These are phyloP conservation scores for Ophion slaviceki DNA, from an alignment of 2,888 invertebrate genomes.

Conservation along the genomic window DNA sequence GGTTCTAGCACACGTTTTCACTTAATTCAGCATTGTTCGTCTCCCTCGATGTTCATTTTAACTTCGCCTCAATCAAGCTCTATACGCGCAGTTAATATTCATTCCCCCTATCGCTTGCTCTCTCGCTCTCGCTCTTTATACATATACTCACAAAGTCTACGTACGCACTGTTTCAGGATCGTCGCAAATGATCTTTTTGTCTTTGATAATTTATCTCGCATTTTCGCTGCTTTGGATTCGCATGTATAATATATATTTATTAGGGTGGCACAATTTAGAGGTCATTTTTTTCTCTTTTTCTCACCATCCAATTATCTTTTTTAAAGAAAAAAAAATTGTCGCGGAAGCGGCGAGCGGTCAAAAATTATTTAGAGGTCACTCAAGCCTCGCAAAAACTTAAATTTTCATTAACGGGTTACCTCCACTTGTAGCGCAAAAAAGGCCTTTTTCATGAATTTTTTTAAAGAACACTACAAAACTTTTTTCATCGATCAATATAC, in stretches of 20 bases:
- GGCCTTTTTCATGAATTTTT: too few species aligned
- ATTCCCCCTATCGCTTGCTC: conserved; percentile 4
- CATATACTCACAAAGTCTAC: conserved; percentile 31
- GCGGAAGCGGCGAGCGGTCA: too few species aligned
- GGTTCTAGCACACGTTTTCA: conserved; percentile 29
- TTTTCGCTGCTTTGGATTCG: not conserved
- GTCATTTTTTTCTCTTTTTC: too few species aligned
- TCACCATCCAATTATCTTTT: too few species aligned
- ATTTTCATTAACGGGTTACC: too few species aligned
- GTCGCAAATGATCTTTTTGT: conserved; percentile 27
- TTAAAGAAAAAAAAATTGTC: too few species aligned
- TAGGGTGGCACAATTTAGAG: too few species aligned
- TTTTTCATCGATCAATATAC: too few species aligned
- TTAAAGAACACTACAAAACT: too few species aligned
- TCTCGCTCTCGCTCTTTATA: not conserved
- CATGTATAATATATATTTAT: not conserved
- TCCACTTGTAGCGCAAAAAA: too few species aligned
- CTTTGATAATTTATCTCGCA: conserved; percentile 27
- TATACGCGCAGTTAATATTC: conserved; percentile 13
- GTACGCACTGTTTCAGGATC: conserved; percentile 42
- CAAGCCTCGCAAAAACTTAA: too few species aligned
- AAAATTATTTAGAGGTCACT: too few species aligned
- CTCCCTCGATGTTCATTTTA: conserved; percentile 16
- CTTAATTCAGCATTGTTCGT: conserved; percentile 45
- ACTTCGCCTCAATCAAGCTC: conserved; percentile 27